A percentile compares a stretch with the other conserved stretches of the same genome.
Conservation (phyloP, 2,113 vertebrate species). For the Columba janthina region DNA sequence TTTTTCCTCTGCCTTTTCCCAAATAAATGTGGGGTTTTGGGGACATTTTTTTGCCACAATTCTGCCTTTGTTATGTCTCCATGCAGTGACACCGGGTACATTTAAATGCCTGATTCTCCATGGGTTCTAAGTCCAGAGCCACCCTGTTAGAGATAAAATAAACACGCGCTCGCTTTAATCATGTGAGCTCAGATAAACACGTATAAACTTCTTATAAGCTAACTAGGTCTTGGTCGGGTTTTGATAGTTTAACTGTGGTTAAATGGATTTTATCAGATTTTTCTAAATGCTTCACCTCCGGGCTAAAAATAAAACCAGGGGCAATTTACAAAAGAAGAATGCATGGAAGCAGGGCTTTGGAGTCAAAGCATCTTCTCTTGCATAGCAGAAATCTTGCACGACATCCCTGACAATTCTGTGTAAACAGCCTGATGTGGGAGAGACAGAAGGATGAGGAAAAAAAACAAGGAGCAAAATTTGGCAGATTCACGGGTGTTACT, state of each 20-base stretch:
- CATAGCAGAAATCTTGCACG: neutral
- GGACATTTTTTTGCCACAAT: rapidly evolving
- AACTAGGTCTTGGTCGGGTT: neutral
- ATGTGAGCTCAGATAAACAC: neutral
- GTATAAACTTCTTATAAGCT: slow-evolving; percentile 4
- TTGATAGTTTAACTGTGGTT: neutral
- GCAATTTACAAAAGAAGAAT: neutral
- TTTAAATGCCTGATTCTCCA: neutral
- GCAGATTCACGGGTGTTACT: neutral
- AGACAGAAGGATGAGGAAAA: neutral
- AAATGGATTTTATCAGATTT: slow-evolving; percentile 46
- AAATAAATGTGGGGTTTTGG: neutral
- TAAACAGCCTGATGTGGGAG: neutral
- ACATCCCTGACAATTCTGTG: neutral
- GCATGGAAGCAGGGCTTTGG: neutral
- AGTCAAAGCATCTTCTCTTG: slow-evolving; percentile 18
- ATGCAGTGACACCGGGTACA: rapidly evolving
- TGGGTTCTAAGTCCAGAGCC: neutral
- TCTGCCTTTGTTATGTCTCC: neutral
- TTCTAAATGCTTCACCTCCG: slow-evolving; percentile 32
- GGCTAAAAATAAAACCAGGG: slow-evolving; percentile 50
- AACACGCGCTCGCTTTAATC: neutral
- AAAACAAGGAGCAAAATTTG: slow-evolving; percentile 6
- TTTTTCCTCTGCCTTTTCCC: neutral
- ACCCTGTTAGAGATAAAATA: neutral